These are phyloP conservation scores for Phaenicophaeus curvirostris DNA, from an alignment of 2,797 vertebrate genomes.

Conservation along the genomic window DNA sequence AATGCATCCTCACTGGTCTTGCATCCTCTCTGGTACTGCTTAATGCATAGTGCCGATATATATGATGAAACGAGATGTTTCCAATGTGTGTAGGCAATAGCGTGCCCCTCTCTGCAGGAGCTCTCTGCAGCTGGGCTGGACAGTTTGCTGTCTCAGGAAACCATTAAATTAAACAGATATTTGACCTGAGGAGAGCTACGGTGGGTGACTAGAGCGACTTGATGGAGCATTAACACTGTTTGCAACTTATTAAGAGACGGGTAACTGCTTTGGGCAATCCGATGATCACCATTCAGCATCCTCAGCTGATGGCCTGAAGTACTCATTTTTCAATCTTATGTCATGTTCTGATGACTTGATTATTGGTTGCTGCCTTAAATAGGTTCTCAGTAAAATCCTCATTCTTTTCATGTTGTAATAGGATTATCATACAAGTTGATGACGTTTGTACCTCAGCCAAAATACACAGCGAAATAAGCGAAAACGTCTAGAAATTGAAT, in stretches of 20 bases:
- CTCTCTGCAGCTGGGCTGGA: background rate
- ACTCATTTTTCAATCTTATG: background rate
- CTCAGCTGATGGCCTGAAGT: background rate
- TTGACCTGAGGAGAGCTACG: background rate
- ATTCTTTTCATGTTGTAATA: conserved; percentile 4
- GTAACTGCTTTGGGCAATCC: background rate
- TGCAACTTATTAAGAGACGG: background rate
- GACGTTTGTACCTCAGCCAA: background rate
- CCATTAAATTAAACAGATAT: background rate
- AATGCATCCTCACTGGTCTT: background rate
- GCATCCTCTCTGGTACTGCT: background rate
- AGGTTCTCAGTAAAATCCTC: background rate
- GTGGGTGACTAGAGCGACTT: background rate
- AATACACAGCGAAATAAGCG: background rate
- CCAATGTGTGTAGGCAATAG: background rate
- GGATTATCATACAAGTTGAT: background rate
- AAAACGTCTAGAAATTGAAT: background rate
- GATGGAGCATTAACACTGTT: background rate
- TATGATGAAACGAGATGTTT: background rate
- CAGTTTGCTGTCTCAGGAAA: background rate
- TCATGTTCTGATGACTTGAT: background rate
- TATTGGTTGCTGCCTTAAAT: background rate
- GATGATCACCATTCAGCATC: background rate
- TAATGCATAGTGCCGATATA: background rate
- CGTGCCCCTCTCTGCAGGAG: background rate